phyloP scores from a whole-genome alignment of 2,888 invertebrate species.

The Drosophila koepferae region DNA sequence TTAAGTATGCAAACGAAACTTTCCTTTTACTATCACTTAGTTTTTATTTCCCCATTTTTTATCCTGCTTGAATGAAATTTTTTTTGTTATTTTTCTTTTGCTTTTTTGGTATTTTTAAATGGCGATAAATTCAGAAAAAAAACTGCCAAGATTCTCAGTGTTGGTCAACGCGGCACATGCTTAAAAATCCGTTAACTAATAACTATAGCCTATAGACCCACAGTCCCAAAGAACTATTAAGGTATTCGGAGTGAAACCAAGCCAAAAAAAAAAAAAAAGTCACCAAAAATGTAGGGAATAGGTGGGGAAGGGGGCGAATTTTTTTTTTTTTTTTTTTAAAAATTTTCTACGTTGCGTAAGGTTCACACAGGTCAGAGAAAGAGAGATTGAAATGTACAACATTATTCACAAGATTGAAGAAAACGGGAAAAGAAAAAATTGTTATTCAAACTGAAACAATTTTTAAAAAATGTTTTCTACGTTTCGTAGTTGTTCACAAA shows the following conservation, averaged over 20 bases:
- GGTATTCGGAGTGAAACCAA: constrained; percentile 51
- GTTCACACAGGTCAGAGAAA: constrained; percentile 20
- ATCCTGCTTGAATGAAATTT: constrained; percentile 45
- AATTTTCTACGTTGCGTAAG: constrained; percentile 42
- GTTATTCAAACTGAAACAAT: neutral
- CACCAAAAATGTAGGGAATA: constrained; percentile 47
- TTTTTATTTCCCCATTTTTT: constrained; percentile 30
- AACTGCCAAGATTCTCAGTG: constrained; percentile 53
- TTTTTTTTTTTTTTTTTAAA: constrained; percentile 33
- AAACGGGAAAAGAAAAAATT: neutral
- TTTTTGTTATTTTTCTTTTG: constrained; percentile 39
- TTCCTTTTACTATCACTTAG: constrained; percentile 67
- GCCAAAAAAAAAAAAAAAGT: constrained; percentile 74
- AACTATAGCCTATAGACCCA: constrained; percentile 18
- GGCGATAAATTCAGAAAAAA: constrained; percentile 64
- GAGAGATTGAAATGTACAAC: neutral
- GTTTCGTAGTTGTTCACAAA: too few relatives aligned
- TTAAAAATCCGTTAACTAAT: constrained; percentile 16
- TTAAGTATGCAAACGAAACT: constrained; percentile 64
- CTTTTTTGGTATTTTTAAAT: constrained; percentile 75
- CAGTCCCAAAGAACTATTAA: constrained; percentile 4
- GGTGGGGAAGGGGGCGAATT: neutral
- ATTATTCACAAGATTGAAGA: neutral
- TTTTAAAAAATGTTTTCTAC: too few relatives aligned
- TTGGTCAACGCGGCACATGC: constrained; percentile 66